Evolutionary conservation across 2,797 vertebrate genomes (phyloP).

Genomic region (Sebastes steindachneri): DNA sequence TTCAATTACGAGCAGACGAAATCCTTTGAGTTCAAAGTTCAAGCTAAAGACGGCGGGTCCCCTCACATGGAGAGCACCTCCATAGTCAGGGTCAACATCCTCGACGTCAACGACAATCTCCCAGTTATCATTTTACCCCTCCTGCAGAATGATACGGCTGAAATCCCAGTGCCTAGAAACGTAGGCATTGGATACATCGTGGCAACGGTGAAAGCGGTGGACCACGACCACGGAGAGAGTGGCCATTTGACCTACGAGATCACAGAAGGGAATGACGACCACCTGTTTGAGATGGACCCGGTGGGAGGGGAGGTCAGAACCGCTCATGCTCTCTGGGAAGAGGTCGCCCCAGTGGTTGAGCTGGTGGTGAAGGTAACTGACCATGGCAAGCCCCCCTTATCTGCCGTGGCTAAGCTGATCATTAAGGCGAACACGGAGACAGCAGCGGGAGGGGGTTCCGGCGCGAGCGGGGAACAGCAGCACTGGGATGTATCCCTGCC

Average conservation of each 20-base stretch:
- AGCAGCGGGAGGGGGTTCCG: conserved; percentile 90
- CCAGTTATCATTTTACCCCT: conserved; percentile 95
- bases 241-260: conserved; percentile 98
- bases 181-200: conserved; percentile 96
- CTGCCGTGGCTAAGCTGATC: conserved; percentile 95
- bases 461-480: conserved; percentile 91
- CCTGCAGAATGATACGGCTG: conserved; percentile 95
- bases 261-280: conserved; percentile 95
- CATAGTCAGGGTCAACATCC: conserved; percentile 91
- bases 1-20: conserved; percentile 99
- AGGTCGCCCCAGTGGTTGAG: conserved; percentile 92
- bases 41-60: conserved; percentile 95
- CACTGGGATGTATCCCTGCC: conserved; percentile 98
- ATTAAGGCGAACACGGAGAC: conserved; percentile 91
- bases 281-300: conserved; percentile 97
- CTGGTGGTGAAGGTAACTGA: conserved; percentile 98
- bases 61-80: conserved; percentile 96
- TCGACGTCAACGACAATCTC: conserved; percentile 97
- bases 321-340: conserved; percentile 95
- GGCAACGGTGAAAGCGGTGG: conserved; percentile 93
- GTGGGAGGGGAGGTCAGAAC: conserved; percentile 95
- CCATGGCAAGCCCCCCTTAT: conserved; percentile 96
- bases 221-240: conserved; percentile 97
- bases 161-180: conserved; percentile 95
- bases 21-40: conserved; percentile 96